A percentile compares a stretch with the other conserved stretches of the same genome.
phyloP scores from a whole-genome alignment of 2,888 invertebrate genomes.

The Eubasilissa splendida region DNA sequence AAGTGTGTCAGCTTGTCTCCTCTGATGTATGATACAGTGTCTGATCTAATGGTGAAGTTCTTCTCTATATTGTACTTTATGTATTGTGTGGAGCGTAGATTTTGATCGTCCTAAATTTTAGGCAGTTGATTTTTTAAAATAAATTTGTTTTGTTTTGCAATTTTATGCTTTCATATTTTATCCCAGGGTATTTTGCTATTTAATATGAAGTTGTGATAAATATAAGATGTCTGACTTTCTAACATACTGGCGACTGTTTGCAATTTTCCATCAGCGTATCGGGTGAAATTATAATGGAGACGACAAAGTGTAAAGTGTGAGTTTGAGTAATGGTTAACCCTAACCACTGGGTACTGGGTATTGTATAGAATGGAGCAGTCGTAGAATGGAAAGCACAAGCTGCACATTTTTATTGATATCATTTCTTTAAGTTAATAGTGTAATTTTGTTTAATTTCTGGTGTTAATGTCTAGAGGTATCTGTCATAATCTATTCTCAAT shows the following conservation, averaged over 20 bases:
- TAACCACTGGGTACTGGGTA: no score
- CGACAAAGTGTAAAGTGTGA: no score
- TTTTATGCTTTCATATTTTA: slow-evolving; percentile 43
- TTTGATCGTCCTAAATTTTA: slow-evolving; percentile 36
- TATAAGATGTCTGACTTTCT: slow-evolving; percentile 16
- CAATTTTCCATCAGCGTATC: not conserved
- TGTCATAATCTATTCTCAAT: slow-evolving; percentile 51
- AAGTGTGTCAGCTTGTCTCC: slow-evolving; percentile 47
- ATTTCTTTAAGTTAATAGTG: slow-evolving; percentile 52
- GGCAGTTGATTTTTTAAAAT: slow-evolving; percentile 34
- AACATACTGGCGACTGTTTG: not conserved
- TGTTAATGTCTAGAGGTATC: slow-evolving; percentile 54
- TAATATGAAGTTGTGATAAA: slow-evolving; percentile 21
- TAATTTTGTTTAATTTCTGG: slow-evolving; percentile 49
- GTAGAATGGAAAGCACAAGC: slow-evolving; percentile 29
- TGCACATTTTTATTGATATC: slow-evolving; percentile 38
- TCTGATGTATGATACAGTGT: slow-evolving; percentile 20
- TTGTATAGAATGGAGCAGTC: no score
- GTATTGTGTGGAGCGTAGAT: slow-evolving; percentile 33
- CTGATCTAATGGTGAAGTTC: slow-evolving; percentile 15
- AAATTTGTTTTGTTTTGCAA: slow-evolving; percentile 41
- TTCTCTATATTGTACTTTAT: slow-evolving; percentile 10
- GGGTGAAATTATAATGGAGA: no score
- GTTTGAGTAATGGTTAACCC: no score
- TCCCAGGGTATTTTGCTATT: slow-evolving; percentile 43